Evolutionary conservation across 1,140 invertebrate genomes (phyloP).

Genomic region (Parapsyche elsis): DNA sequence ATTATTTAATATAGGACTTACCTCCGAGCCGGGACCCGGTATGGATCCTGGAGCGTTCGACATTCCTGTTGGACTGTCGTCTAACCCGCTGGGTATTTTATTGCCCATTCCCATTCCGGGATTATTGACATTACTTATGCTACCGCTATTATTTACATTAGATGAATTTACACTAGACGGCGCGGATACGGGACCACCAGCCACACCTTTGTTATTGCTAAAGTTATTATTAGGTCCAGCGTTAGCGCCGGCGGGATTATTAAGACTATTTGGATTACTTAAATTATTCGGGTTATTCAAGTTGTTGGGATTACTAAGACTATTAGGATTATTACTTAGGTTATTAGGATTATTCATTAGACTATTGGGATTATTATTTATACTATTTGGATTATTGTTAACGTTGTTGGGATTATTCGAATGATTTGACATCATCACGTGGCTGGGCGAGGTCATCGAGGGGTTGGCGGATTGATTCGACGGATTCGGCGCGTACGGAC

Average conservation of each 20-base stretch:
- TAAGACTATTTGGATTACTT: slow-evolving; percentile 37
- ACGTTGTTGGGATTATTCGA: slow-evolving; percentile 1
- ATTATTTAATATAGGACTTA: neutral
- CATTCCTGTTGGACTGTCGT: slow-evolving; percentile 50
- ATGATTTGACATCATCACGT: slow-evolving; percentile 37
- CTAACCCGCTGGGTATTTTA: slow-evolving; percentile 47
- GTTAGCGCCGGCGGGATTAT: slow-evolving; percentile 31
- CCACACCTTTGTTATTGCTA: slow-evolving; percentile 37
- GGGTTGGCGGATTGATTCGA: slow-evolving; percentile 57
- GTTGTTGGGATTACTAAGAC: slow-evolving; percentile 36
- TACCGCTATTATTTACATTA: slow-evolving; percentile 39
- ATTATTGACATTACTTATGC: slow-evolving; percentile 43
- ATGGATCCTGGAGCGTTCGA: slow-evolving; percentile 33
- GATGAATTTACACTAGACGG: slow-evolving; percentile 41
- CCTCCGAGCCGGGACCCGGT: slow-evolving; percentile 46
- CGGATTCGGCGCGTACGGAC: slow-evolving; percentile 64
- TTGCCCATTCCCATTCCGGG: slow-evolving; percentile 39
- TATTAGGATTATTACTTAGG: slow-evolving; percentile 43
- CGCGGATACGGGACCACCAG: neutral
- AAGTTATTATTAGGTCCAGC: slow-evolving; percentile 32
- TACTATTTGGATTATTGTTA: slow-evolving; percentile 38
- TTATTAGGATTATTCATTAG: slow-evolving; percentile 34
- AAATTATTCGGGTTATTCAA: slow-evolving; percentile 43
- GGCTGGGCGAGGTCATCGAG: slow-evolving; percentile 49
- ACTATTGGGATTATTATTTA: slow-evolving; percentile 37